phyloP scores from a whole-genome alignment of 2,888 invertebrate genomes.

The Leucophora obtusa region DNA sequence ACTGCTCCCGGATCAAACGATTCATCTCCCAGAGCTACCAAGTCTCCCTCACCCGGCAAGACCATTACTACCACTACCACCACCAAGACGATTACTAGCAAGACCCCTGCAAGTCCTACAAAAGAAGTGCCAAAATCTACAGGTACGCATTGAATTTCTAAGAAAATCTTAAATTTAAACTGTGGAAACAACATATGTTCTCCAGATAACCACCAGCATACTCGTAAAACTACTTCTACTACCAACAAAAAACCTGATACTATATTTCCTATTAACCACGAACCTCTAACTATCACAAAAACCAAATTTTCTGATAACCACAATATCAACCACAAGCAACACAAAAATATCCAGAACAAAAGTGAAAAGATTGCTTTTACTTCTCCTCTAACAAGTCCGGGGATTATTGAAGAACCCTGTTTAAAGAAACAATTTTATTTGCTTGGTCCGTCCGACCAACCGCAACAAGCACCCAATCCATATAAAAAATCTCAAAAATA shows the following conservation, averaged over 20 bases:
- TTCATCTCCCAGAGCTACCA: conserved; percentile 69
- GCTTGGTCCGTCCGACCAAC: conserved; percentile 74
- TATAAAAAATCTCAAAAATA: conserved; percentile 25
- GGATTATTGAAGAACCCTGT: conserved; percentile 71
- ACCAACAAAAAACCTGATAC: conserved; percentile 69
- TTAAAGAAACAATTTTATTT: conserved; percentile 73
- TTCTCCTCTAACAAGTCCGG: conserved; percentile 55
- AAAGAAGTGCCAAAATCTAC: conserved; percentile 68
- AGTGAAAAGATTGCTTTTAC: conserved; percentile 66
- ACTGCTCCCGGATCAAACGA: conserved; percentile 70
- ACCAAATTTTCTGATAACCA: conserved; percentile 68
- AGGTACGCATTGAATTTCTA: conserved; percentile 75
- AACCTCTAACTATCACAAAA: conserved; percentile 73
- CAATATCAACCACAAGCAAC: conserved; percentile 32
- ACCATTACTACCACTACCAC: conserved; percentile 65
- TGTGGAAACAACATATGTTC: conserved; percentile 73
- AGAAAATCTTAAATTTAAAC: conserved; percentile 66
- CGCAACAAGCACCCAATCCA: conserved; percentile 58
- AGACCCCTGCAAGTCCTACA: conserved; percentile 24
- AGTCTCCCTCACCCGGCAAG: conserved; percentile 69
- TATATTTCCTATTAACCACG: conserved; percentile 72
- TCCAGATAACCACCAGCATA: conserved; percentile 76
- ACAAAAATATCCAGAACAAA: background rate
- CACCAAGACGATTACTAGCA: conserved; percentile 62
- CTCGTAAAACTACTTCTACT: conserved; percentile 64